These are phyloP conservation scores for Anarsia innoxiella DNA, from an alignment of 2,888 invertebrate species.

Conservation along the genomic window DNA sequence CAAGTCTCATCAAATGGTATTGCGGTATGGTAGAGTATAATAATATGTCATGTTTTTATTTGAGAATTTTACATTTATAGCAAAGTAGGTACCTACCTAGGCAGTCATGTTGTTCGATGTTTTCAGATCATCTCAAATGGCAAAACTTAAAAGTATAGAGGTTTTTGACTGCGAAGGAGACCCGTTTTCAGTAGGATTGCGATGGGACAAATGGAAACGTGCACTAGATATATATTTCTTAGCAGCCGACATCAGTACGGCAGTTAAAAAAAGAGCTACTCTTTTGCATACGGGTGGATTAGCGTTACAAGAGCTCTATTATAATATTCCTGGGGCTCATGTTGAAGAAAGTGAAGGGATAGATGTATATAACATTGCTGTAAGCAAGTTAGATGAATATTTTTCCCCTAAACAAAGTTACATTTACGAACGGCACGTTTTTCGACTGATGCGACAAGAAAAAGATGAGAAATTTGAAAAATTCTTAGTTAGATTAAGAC, in stretches of 20 bases:
- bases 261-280: not conserved
- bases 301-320: too few relatives aligned
- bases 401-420: constrained; percentile 1
- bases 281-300: constrained; percentile 10
- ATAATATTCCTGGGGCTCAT: constrained; percentile 13
- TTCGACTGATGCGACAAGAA: not conserved
- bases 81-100: too few relatives aligned
- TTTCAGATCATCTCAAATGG: too few relatives aligned
- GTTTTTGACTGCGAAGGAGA: constrained; percentile 15
- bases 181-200: constrained; percentile 7
- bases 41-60: too few relatives aligned
- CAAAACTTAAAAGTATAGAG: too few relatives aligned
- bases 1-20: too few relatives aligned
- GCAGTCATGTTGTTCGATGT: too few relatives aligned
- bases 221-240: constrained; percentile 6
- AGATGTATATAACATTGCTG: too few relatives aligned
- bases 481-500: constrained; percentile 21
- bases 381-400: too few relatives aligned
- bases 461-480: too few relatives aligned
- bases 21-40: too few relatives aligned
- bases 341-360: not conserved
- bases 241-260: not conserved
- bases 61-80: too few relatives aligned
- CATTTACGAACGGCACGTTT: constrained; percentile 4
- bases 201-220: constrained; percentile 17